phyloP scores from a whole-genome alignment of 1,140 invertebrate species.

The Carposina sasakii region DNA sequence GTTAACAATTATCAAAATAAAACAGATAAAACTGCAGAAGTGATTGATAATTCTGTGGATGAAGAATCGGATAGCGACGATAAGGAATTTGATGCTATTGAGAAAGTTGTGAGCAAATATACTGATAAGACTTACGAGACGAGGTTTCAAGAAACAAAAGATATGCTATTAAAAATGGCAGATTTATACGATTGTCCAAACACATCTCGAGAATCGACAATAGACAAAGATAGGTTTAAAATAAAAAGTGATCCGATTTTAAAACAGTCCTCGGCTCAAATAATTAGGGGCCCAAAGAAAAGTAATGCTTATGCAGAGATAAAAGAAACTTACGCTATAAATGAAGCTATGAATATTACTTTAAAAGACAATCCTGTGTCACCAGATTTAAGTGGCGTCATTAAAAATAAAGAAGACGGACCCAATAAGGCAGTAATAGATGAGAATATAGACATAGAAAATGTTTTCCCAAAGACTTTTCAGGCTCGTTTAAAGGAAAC shows the following conservation, averaged over 20 bases:
- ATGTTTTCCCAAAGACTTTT: constrained; percentile 39
- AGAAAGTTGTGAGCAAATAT: constrained; percentile 54
- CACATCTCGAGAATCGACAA: constrained; percentile 9
- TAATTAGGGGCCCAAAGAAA: constrained; percentile 31
- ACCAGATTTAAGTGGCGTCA: constrained; percentile 24
- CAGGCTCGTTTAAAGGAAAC: constrained; percentile 51
- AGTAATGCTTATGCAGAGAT: constrained; percentile 37
- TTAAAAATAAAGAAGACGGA: constrained; percentile 22
- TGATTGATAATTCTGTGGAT: constrained; percentile 16
- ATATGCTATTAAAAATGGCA: constrained; percentile 51
- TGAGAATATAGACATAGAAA: constrained; percentile 18
- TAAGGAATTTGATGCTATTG: constrained; percentile 54
- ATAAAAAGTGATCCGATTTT: constrained; percentile 36
- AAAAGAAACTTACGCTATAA: constrained; percentile 50
- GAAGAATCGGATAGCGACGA: constrained; percentile 33
- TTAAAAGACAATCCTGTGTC: constrained; percentile 44
- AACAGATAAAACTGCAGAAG: constrained; percentile 9
- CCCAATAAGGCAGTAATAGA: constrained; percentile 10
- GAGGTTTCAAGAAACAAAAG: constrained; percentile 55
- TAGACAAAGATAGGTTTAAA: constrained; percentile 1
- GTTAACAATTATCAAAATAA: constrained; percentile 30
- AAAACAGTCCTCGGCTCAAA: constrained; percentile 45
- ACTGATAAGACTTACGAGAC: constrained; percentile 61
- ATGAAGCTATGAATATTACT: constrained; percentile 53
- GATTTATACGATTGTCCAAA: constrained; percentile 47